Percentiles rank a stretch among this genome's conserved stretches.
Evolutionary conservation across 2,888 invertebrate genomes (phyloP).

Genomic region (Limulus polyphemus): DNA sequence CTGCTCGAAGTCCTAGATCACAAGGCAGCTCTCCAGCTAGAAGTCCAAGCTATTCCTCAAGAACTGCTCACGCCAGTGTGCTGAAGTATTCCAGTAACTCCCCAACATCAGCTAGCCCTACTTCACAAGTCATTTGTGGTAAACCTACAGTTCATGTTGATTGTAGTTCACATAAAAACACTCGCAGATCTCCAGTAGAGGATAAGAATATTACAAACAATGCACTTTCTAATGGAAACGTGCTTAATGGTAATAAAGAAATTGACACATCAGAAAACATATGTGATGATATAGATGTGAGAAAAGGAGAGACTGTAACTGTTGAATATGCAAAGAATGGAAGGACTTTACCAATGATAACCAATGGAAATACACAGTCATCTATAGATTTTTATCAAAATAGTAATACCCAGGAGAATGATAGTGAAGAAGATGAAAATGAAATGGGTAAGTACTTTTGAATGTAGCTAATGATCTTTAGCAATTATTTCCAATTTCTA

Average conservation of each 20-base stretch:
- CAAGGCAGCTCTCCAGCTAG: constrained; percentile 35
- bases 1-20: constrained; percentile 33
- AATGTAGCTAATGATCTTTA: too few relatives aligned
- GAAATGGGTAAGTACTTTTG: constrained; percentile 24
- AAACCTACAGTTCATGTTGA: too few relatives aligned
- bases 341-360: constrained; percentile 17
- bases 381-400: constrained; percentile 47
- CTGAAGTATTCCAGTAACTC: too few relatives aligned
- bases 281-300: constrained; percentile 25
- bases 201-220: constrained; percentile 49
- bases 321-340: constrained; percentile 16
- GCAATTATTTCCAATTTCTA: too few relatives aligned
- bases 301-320: constrained; percentile 19
- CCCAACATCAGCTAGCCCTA: too few relatives aligned
- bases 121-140: too few relatives aligned
- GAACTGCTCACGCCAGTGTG: too few relatives aligned
- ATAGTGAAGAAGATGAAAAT: constrained; percentile 31
- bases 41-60: constrained; percentile 32
- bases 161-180: too few relatives aligned
- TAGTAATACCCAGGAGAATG: constrained; percentile 41
- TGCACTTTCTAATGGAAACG: constrained; percentile 38
- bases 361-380: constrained; percentile 28
- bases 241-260: constrained; percentile 18
- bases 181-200: constrained; percentile 30
- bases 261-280: not conserved